Base-by-base conservation (phyloP, 2,113 vertebrate species). In the Mirza zaza region DNA sequence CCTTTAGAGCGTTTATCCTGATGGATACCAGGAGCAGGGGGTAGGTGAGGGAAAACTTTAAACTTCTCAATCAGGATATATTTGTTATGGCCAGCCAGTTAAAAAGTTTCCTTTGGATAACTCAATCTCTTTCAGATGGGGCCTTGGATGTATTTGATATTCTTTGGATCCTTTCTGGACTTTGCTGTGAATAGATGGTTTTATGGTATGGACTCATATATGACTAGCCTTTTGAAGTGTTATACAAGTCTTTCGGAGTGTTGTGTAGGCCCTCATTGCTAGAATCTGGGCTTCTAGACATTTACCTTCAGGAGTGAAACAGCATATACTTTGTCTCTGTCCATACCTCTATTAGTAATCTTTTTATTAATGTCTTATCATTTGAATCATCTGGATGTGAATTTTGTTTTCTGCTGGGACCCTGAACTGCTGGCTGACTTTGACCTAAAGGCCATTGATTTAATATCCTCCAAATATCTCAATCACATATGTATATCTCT, bases 371-470 rank as follows among this genome's bases (percentile, higher is more conserved):
- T 77, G 57, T 59, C n/a, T 76, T 76, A 52, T 61, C 45, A 90
- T 61, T 87, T 29, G 48, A 90, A 50, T 90, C 39, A 57, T 67
- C 36, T 91, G 32, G 20, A 27, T 61, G 48, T 52, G n/a, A 81
- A 91, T 94, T 94, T 91, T 67, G 34, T 75, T 92, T 94, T 61
- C 59, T 87, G 6, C 18, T 90, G 65, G 39, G 34, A 86, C n/a
- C 6, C 48, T 57, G 36, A 70, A 27, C 48, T 87, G 36, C 39
- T 91, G 50, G 36, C 15, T 70, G 67, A 91, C 20, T 73, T 90
- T 81, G 48, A 87, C 52, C 32, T 90, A 86, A 82, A 92, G 13
- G 34, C 75, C 15, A 87, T 12, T 82, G 87, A 87, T 86, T 90
- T 86, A 83, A 61, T 89, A 70, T 80, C 32, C 14, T 25, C 34